Conservation (phyloP, 2,888 invertebrate genomes). For the Nudaria mundana region DNA sequence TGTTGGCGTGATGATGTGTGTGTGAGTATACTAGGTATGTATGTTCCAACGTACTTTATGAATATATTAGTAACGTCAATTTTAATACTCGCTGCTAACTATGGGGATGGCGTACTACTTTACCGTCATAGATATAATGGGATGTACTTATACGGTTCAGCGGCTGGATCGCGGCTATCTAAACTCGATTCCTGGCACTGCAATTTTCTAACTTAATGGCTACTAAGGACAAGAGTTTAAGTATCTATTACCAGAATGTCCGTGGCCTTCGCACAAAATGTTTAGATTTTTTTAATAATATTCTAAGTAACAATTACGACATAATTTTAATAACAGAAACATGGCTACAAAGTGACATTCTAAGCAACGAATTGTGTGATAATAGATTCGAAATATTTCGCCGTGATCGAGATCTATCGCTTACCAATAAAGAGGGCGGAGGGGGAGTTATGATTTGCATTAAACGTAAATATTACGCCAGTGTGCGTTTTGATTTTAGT, state of each 20-base stretch:
- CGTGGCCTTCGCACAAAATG: neutral
- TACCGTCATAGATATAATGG: too few relatives aligned
- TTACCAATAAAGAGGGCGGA: neutral
- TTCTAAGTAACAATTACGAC: neutral
- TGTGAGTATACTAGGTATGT: too few relatives aligned
- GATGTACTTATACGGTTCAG: neutral
- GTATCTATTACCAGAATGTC: neutral
- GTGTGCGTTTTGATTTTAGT: neutral
- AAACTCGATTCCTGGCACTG: neutral
- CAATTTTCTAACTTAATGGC: neutral
- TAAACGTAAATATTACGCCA: neutral
- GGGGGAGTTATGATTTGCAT: neutral
- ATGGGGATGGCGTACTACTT: too few relatives aligned
- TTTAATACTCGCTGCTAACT: too few relatives aligned
- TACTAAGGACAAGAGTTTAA: neutral
- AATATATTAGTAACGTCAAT: too few relatives aligned
- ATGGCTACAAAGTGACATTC: neutral
- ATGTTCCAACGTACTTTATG: neutral
- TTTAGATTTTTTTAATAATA: neutral
- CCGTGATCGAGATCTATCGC: neutral
- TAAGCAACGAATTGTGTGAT: neutral
- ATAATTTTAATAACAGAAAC: neutral
- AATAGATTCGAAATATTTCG: neutral
- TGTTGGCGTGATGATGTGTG: too few relatives aligned
- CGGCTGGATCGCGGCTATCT: neutral